phyloP scores from a whole-genome alignment of 2,797 vertebrate species.

The Typhlichthys subterraneus region DNA sequence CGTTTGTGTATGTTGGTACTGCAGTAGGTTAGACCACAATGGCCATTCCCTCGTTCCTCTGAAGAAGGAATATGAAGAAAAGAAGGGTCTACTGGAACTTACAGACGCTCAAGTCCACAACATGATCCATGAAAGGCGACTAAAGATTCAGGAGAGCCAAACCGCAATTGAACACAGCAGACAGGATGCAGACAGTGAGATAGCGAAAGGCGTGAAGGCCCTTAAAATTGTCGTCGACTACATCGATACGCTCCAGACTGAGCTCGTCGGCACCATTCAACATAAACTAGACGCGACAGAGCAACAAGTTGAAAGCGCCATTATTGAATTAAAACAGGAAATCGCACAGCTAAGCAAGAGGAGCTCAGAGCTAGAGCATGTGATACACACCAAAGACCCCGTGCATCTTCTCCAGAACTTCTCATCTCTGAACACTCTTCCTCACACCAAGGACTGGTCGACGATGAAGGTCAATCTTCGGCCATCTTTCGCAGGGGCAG shows the following conservation, averaged over 20 bases:
- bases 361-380: slow-evolving; percentile 21
- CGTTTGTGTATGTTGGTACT: slow-evolving; percentile 41
- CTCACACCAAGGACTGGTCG: background rate
- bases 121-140: slow-evolving; percentile 12
- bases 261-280: slow-evolving; percentile 28
- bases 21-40: slow-evolving; percentile 30
- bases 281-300: slow-evolving; percentile 31
- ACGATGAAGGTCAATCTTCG: background rate
- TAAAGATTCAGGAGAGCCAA: slow-evolving; percentile 13
- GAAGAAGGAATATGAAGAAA: slow-evolving; percentile 18
- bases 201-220: slow-evolving; percentile 13
- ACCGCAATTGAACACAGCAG: background rate
- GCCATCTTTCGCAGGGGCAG: background rate
- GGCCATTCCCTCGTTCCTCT: slow-evolving; percentile 9
- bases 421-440: background rate
- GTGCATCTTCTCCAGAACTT: slow-evolving; percentile 28
- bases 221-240: slow-evolving; percentile 16
- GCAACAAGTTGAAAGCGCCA: slow-evolving; percentile 3
- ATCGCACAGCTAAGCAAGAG: slow-evolving; percentile 15
- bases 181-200: slow-evolving; percentile 1
- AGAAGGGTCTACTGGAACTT: background rate
- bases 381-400: slow-evolving; percentile 34
- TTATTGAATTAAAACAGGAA: slow-evolving; percentile 31
- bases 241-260: slow-evolving; percentile 8
- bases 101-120: background rate